Evolutionary conservation across 2,888 invertebrate genomes (phyloP).

Genomic region (Nineta flava): DNA sequence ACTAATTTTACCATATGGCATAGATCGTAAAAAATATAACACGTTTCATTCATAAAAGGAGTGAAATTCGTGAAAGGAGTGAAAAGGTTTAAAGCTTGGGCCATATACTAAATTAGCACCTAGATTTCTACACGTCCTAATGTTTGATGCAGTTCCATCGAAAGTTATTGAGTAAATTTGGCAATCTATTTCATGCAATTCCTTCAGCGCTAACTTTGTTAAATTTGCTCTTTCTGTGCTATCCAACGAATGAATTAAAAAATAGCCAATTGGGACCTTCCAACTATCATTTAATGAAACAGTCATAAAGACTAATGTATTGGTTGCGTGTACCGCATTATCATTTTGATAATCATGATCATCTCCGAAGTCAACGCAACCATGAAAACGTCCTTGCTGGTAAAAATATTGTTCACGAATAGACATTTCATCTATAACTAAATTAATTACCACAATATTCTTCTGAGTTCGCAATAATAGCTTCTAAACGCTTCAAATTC

Average conservation of each 20-base stretch:
- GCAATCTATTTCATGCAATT: conserved; percentile 13
- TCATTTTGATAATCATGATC: conserved; percentile 12
- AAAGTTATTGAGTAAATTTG: conserved; percentile 14
- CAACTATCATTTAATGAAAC: conserved; percentile 13
- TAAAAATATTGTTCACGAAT: conserved; percentile 15
- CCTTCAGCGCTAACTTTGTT: conserved; percentile 11
- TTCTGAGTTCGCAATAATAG: conserved; percentile 9
- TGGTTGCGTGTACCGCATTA: conserved; percentile 12
- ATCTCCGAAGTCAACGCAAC: conserved; percentile 16
- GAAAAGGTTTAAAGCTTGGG: conserved; percentile 9
- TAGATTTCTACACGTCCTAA: conserved; percentile 6
- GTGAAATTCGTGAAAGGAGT: too few relatives aligned
- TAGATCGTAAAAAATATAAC: conserved; percentile 14
- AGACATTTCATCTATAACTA: conserved; percentile 19
- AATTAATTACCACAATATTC: conserved; percentile 12
- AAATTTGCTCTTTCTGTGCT: conserved; percentile 12
- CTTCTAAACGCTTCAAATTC: not conserved
- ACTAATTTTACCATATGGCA: conserved; percentile 16
- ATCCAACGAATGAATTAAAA: conserved; percentile 9
- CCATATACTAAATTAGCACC: not conserved
- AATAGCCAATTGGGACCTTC: conserved; percentile 17
- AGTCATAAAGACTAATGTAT: conserved; percentile 16
- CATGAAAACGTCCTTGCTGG: conserved; percentile 13
- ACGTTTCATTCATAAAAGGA: conserved; percentile 11
- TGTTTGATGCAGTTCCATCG: conserved; percentile 15